Conservation (phyloP, 53 echinoderm and acorn worm genomes). For the Pentamera pediparva region DNA sequence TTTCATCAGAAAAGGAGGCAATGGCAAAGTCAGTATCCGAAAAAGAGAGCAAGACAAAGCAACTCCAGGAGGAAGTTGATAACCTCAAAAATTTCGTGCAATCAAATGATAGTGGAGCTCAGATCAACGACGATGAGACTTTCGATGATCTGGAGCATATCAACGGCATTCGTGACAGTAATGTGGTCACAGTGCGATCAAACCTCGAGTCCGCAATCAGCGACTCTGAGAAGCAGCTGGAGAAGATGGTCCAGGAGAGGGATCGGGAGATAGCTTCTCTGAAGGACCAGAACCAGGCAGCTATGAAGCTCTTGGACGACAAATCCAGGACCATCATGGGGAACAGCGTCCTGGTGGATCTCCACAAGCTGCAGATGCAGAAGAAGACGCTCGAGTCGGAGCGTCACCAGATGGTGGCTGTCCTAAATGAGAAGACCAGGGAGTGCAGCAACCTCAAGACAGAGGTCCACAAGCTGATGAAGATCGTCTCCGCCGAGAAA, state of each 20-base stretch:
- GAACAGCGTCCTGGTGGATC: slow-evolving; percentile 68
- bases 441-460: slow-evolving; percentile 96
- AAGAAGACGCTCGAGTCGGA: slow-evolving; percentile 81
- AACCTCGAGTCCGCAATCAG: slow-evolving; percentile 46
- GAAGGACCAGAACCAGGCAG: slow-evolving; percentile 61
- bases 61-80: slow-evolving; percentile 26
- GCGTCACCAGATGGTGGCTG: slow-evolving; percentile 90
- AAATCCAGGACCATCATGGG: slow-evolving; percentile 62
- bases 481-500: slow-evolving; percentile 77
- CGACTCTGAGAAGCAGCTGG: slow-evolving; percentile 87
- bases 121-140: slow-evolving; percentile 24
- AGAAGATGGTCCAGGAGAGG: slow-evolving; percentile 70
- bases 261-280: slow-evolving; percentile 66
- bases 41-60: slow-evolving; percentile 33
- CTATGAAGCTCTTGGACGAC: slow-evolving; percentile 60
- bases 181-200: slow-evolving; percentile 32
- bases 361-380: slow-evolving; percentile 86
- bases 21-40: slow-evolving; percentile 38
- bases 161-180: slow-evolving; percentile 1
- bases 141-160: slow-evolving; percentile 25
- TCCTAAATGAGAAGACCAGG: slow-evolving; percentile 91
- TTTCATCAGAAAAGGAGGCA: slow-evolving; percentile 34
- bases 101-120: slow-evolving; percentile 24
- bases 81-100: slow-evolving; percentile 31
- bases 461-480: slow-evolving; percentile 82